Evolutionary conservation across 2,888 invertebrate genomes (phyloP), one percentile per base, ranked within the genome.

Genomic region (Eupithecia tripunctaria): DNA sequence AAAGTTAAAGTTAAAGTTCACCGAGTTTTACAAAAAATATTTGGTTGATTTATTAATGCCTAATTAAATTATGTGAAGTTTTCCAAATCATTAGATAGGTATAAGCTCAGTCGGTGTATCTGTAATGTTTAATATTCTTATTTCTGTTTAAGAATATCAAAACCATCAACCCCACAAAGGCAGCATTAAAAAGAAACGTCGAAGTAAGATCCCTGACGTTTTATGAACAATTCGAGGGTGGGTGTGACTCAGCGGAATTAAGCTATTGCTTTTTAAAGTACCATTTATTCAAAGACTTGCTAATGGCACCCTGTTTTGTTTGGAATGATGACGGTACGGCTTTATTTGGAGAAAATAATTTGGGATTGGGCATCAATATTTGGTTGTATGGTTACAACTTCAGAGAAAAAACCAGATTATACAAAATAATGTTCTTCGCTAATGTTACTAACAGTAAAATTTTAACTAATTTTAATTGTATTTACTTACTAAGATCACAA

Each of bases 291-390:
- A 85, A 88, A 88, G 84, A 86, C 86, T 87, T 85, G 88, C 89
- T 93, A 91, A 93, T 93, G 90, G 91, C 86, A 85, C 86, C 86
- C 87, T 86, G 86, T 89, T 89, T 91, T 91, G 88, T 89, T 88
- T 86, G 85, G 85, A 86, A 87, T 82, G 87, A 91, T 91, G 92
- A 92, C 91, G 84, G 86, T 84, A 82, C 81, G 82, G 85, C 82
- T 85, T 79, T 83, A 80, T 82, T 80, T 76, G 70, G 72, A 76
- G 72, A 76, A 79, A 80, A 78, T 75, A 76, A 74, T 74, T 69
- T 73, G 66, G 51, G 56, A 56, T 56, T 56, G 56, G 21, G 56
- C 25, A 56, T 56, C 56, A 56, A 56, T 56, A 25, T 56, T 56
- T 25, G 5, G 2, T 21, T 21, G 21, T 56, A 14, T 21, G 25